A percentile compares a stretch with the other conserved stretches of the same genome.
These are phyloP conservation scores for Cremastinae sp. DNA, from an alignment of 2,888 invertebrate genomes.

Conservation along the genomic window DNA sequence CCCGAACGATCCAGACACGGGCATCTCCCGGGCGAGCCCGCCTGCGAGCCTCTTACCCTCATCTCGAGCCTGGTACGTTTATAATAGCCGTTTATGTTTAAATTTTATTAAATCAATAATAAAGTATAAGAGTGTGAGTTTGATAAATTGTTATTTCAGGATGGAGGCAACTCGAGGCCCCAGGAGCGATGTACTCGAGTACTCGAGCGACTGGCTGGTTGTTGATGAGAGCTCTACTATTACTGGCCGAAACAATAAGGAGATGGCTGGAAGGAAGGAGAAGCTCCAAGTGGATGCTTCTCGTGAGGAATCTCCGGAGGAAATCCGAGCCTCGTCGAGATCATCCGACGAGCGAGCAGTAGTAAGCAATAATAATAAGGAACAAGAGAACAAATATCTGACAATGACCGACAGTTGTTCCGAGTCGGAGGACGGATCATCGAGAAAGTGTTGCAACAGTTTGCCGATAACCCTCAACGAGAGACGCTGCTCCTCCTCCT, in stretches of 20 bases:
- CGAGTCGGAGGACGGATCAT: constrained; percentile 68
- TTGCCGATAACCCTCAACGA: constrained; percentile 71
- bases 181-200: too few species aligned
- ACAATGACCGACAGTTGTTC: constrained; percentile 67
- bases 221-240: too few species aligned
- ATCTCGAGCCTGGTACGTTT: neutral
- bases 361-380: neutral
- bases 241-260: too few species aligned
- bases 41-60: constrained; percentile 11
- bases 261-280: too few species aligned
- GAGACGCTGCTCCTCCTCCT: constrained; percentile 47
- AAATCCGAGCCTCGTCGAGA: constrained; percentile 29
- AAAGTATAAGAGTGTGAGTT: too few species aligned
- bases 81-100: too few species aligned
- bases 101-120: too few species aligned
- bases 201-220: too few species aligned
- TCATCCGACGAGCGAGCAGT: constrained; percentile 10
- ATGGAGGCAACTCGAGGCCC: too few species aligned
- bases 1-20: constrained; percentile 28
- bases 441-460: constrained; percentile 71
- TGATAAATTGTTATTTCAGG: too few species aligned
- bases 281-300: neutral
- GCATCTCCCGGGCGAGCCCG: neutral
- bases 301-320: constrained; percentile 37
- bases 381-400: constrained; percentile 71